phyloP scores from a whole-genome alignment of 2,113 vertebrate genomes.

The Pongo pygmaeus region DNA sequence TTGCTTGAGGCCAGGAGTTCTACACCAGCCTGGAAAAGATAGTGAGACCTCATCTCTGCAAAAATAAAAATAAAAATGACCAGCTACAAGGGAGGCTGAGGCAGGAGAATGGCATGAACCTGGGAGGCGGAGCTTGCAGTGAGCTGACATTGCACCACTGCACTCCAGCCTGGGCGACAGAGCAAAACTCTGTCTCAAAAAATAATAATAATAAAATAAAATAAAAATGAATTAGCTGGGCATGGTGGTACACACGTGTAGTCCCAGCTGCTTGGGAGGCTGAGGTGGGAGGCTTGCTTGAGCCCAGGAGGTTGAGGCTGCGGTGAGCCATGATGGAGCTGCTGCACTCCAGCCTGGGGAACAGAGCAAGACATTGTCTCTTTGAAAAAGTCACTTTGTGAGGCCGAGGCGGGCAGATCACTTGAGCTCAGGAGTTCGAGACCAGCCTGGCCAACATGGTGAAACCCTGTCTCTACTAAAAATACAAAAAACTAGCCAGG shows the following conservation, averaged over 20 bases:
- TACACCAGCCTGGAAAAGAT: not conserved
- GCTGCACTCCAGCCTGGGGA: not conserved
- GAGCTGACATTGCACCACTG: accelerated
- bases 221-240: not conserved
- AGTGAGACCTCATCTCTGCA: not conserved
- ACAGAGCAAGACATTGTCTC: not conserved
- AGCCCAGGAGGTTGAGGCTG: not conserved
- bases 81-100: no score
- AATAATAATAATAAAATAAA: no score
- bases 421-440: no score
- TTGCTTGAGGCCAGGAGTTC: not conserved
- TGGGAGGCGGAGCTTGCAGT: no score
- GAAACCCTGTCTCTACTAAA: no score
- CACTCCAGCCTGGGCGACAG: no score
- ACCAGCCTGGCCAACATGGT: no score
- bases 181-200: no score
- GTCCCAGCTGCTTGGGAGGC: not conserved
- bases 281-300: not conserved
- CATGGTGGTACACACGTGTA: not conserved
- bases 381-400: not conserved
- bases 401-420: no score
- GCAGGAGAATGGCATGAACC: no score
- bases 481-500: no score
- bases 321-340: not conserved
- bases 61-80: not conserved